Conservation (phyloP, 1,140 invertebrate genomes). For the Panagrolaimus sp. region DNA sequence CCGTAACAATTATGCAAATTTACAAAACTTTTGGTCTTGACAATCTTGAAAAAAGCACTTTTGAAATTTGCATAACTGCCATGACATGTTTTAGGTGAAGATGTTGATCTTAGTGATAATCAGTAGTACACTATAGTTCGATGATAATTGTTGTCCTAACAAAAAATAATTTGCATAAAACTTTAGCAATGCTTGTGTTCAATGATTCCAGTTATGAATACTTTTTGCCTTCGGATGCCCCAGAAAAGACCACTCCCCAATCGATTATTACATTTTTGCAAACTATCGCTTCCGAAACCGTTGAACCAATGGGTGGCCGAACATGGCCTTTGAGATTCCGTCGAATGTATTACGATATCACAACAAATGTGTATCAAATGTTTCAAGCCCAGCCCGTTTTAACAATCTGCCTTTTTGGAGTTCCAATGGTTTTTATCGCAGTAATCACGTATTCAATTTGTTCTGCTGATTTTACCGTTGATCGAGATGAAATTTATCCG, state of each 20-base stretch:
- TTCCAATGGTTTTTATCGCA: slow-evolving; percentile 82
- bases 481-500: slow-evolving; percentile 71
- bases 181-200: slow-evolving; percentile 70
- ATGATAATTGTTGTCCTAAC: too few relatives aligned
- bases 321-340: slow-evolving; percentile 42
- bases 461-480: slow-evolving; percentile 84
- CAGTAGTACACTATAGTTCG: too few relatives aligned
- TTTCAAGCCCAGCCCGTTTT: slow-evolving; percentile 68
- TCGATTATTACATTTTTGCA: slow-evolving; percentile 58
- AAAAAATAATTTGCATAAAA: too few relatives aligned
- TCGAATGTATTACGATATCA: slow-evolving; percentile 53
- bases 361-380: slow-evolving; percentile 55
- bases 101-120: too few relatives aligned
- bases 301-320: slow-evolving; percentile 39
- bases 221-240: slow-evolving; percentile 77
- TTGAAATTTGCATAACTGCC: background rate
- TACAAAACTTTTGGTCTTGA: too few relatives aligned
- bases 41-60: background rate
- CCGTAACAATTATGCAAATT: background rate
- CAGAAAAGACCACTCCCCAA: slow-evolving; percentile 46
- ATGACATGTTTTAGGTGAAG: too few relatives aligned
- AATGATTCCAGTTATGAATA: slow-evolving; percentile 83
- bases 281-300: slow-evolving; percentile 35
- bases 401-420: slow-evolving; percentile 74
- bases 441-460: slow-evolving; percentile 87